Percentiles rank a stretch among this genome's conserved stretches.
Evolutionary conservation across 2,888 invertebrate species (phyloP).

Genomic region (Metopia argyrocephala): DNA sequence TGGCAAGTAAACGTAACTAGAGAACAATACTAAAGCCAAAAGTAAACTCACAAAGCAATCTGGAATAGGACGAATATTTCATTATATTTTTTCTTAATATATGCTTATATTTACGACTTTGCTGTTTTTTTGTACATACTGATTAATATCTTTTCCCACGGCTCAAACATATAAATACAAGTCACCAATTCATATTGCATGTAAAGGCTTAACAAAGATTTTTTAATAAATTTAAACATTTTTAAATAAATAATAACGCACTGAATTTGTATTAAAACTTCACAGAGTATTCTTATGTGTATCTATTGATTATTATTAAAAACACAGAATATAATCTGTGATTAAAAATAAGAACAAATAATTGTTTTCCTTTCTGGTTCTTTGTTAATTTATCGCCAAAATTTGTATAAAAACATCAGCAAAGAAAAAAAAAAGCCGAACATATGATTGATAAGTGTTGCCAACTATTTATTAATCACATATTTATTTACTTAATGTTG

Average conservation of each 20-base stretch:
- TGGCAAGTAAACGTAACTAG: constrained; percentile 81
- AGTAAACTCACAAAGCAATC: constrained; percentile 80
- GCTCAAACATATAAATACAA: constrained; percentile 79
- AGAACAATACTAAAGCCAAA: constrained; percentile 80
- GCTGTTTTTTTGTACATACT: constrained; percentile 71
- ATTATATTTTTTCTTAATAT: neutral
- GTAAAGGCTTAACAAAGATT: constrained; percentile 72
- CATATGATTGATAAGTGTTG: constrained; percentile 16
- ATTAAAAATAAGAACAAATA: neutral
- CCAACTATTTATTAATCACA: neutral
- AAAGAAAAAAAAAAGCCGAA: neutral
- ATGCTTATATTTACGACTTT: neutral
- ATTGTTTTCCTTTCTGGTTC: neutral
- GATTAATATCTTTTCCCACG: constrained; percentile 79
- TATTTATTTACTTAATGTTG: neutral
- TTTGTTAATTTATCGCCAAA: constrained; percentile 27
- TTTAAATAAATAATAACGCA: neutral
- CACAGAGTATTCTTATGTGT: neutral
- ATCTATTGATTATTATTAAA: neutral
- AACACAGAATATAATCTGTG: neutral
- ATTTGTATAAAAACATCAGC: neutral
- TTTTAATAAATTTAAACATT: constrained; percentile 67
- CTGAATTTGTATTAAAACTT: neutral
- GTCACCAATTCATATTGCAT: constrained; percentile 79
- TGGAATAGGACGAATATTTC: constrained; percentile 64